Percentiles rank a stretch among this genome's conserved stretches.
Conservation (phyloP, 2,888 invertebrate species). For the Drosophila putrida region DNA sequence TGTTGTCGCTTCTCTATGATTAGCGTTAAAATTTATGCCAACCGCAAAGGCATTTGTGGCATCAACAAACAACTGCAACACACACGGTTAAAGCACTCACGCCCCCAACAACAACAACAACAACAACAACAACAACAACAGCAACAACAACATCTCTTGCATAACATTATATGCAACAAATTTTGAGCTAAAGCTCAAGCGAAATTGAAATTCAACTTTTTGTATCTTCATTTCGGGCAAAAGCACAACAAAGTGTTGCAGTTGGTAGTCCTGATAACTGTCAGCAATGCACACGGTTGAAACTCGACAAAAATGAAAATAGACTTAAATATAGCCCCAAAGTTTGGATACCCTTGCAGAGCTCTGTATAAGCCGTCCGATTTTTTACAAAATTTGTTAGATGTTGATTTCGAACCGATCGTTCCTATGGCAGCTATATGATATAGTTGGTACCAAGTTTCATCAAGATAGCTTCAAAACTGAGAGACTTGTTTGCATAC, state of each 20-base stretch:
- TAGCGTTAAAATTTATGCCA: conserved; percentile 69
- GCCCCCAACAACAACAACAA: conserved; percentile 1
- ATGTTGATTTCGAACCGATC: no score
- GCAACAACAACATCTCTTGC: neutral
- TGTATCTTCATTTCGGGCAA: neutral
- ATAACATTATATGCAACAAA: neutral
- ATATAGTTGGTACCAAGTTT: no score
- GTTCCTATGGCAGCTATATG: no score
- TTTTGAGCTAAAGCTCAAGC: neutral
- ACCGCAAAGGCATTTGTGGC: conserved; percentile 65
- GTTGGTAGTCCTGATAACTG: no score
- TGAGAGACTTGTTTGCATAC: no score
- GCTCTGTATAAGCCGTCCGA: no score
- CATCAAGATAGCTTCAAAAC: no score
- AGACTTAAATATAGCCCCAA: no score
- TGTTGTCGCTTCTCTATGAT: conserved; percentile 63
- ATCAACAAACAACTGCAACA: conserved; percentile 47
- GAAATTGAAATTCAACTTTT: neutral
- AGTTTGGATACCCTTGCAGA: no score
- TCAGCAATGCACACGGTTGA: no score
- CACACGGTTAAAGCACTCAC: neutral
- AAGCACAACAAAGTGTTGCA: neutral
- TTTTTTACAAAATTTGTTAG: no score
- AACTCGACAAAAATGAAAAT: no score
- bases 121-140: neutral